Evolutionary conservation across 64 coral and sea anemone genomes (phyloP).

Genomic region (Montipora capricornis): DNA sequence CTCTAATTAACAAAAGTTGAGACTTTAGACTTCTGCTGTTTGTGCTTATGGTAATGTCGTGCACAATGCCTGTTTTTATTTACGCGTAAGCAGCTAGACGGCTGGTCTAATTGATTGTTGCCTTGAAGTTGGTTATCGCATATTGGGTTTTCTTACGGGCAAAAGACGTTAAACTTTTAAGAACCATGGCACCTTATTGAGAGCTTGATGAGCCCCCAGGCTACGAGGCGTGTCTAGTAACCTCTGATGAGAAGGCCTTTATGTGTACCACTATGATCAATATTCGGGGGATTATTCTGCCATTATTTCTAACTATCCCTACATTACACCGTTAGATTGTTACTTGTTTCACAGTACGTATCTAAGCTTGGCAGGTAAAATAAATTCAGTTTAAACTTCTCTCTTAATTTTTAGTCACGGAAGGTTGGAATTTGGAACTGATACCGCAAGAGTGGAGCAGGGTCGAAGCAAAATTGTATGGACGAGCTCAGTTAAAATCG

Average conservation of each 20-base stretch:
- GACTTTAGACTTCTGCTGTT: not conserved
- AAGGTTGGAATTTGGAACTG: no score
- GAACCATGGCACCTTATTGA: not conserved
- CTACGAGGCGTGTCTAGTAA: not conserved
- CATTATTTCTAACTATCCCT: no score
- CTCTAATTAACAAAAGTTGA: not conserved
- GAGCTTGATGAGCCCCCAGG: no score
- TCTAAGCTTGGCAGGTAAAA: no score
- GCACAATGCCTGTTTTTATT: not conserved
- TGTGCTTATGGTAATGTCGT: conserved; percentile 2
- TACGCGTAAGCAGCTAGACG: not conserved
- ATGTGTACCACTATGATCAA: no score
- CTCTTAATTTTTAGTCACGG: no score
- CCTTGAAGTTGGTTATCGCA: conserved; percentile 10
- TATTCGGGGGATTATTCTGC: no score
- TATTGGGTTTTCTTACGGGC: conserved; percentile 9
- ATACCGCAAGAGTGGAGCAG: not conserved
- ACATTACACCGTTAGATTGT: no score
- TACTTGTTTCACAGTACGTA: no score
- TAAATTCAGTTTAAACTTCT: no score
- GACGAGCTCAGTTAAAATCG: not conserved
- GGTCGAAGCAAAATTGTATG: conserved; percentile 7
- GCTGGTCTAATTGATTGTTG: not conserved
- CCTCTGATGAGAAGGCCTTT: no score
- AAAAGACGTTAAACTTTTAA: conserved; percentile 8